Percentiles rank a stretch among this genome's conserved stretches.
phyloP scores from a whole-genome alignment of 2,888 invertebrate species.

The Folsomia manolachei region DNA sequence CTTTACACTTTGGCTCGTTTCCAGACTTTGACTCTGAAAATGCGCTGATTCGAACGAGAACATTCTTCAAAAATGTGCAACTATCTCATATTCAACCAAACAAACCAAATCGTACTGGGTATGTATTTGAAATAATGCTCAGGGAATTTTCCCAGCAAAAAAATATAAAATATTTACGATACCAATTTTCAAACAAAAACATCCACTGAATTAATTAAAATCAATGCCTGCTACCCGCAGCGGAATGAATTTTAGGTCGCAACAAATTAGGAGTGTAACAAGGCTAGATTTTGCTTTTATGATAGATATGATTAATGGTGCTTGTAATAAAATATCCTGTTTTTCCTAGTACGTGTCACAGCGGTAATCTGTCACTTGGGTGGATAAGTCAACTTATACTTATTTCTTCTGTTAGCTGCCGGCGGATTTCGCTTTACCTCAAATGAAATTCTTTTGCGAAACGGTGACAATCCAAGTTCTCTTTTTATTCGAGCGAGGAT shows the following conservation, averaged over 20 bases:
- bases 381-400: not conserved
- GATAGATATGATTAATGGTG: conserved; percentile 15
- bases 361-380: conserved; percentile 8
- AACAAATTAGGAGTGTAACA: not conserved
- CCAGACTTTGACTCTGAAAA: not conserved
- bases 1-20: not conserved
- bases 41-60: not conserved
- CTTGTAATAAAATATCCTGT: conserved; percentile 15
- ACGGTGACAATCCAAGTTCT: not conserved
- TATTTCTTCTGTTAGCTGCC: too few species aligned
- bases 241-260: too few species aligned
- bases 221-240: too few species aligned
- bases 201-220: not conserved
- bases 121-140: too few species aligned
- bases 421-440: not conserved
- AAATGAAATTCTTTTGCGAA: conserved; percentile 1
- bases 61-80: not conserved
- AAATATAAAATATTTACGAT: too few species aligned
- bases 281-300: not conserved
- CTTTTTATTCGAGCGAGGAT: not conserved
- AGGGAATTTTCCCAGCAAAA: too few species aligned
- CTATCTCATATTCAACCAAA: not conserved
- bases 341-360: conserved; percentile 4
- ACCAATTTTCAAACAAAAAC: too few species aligned
- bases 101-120: not conserved